Evolutionary conservation across 2,888 invertebrate species (phyloP).

Genomic region (Alviniconcha strummeri): DNA sequence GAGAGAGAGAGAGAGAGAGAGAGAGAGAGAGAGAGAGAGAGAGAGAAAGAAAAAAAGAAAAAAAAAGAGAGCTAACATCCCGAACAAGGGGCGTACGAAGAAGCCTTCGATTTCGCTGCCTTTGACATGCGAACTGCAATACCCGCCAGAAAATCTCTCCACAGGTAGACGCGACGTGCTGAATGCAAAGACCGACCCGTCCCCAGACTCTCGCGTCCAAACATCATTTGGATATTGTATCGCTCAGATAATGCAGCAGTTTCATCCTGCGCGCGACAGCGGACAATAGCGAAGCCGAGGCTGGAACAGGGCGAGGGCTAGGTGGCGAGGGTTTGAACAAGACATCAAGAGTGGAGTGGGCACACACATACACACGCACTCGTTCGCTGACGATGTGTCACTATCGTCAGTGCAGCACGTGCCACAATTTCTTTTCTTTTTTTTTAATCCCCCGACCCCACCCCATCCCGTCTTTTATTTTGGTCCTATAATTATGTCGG

Average conservation of each 20-base stretch:
- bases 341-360: background rate
- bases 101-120: constrained; percentile 17
- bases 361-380: background rate
- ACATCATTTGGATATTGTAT: background rate
- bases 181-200: background rate
- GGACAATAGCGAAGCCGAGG: no score
- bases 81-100: background rate
- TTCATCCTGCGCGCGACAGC: no score
- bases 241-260: background rate
- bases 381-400: background rate
- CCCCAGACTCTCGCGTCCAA: background rate
- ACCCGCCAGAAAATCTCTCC: background rate
- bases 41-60: no score
- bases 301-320: no score
- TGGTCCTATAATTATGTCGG: no score
- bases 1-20: no score
- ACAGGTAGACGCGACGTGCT: background rate
- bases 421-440: background rate
- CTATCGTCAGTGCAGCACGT: background rate
- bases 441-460: no score
- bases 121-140: background rate
- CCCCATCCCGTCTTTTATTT: no score
- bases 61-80: background rate
- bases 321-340: background rate
- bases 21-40: no score